phyloP scores from a whole-genome alignment of 2,113 vertebrate species.

The Lampris incognitus region DNA sequence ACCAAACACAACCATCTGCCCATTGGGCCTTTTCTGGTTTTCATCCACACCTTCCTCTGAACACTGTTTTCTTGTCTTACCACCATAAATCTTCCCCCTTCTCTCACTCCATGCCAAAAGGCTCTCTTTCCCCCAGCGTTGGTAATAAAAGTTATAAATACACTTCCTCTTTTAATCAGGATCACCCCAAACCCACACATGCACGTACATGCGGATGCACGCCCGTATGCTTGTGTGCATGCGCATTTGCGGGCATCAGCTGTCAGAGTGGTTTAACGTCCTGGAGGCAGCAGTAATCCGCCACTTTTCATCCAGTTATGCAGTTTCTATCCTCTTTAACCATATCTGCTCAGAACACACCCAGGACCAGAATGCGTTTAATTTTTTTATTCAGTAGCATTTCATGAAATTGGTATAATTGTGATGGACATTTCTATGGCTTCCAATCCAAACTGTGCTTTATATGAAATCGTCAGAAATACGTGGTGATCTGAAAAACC shows the following conservation, averaged over 20 bases:
- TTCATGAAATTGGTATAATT: no score
- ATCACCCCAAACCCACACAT: not conserved
- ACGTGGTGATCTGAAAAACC: no score
- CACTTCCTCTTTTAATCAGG: not conserved
- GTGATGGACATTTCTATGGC: no score
- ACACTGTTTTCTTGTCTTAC: no score
- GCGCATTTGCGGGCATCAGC: not conserved
- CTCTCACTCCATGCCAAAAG: not conserved
- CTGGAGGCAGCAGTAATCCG: not conserved
- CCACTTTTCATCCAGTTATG: slow-evolving; percentile 3
- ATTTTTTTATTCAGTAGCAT: no score
- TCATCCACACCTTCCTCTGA: no score
- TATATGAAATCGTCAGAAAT: no score
- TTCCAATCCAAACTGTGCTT: no score
- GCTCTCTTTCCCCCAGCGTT: no score
- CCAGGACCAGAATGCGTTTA: no score
- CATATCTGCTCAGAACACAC: no score
- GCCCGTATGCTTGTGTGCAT: not conserved
- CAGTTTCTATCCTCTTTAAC: not conserved
- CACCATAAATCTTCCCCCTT: not conserved
- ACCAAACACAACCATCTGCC: no score
- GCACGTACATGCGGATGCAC: not conserved
- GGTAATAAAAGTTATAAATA: not conserved
- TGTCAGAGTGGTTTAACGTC: slow-evolving; percentile 12
- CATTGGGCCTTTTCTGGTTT: not conserved